These are phyloP conservation scores for Nasonia oneida DNA, from an alignment of 2,888 invertebrate genomes.

Conservation along the genomic window DNA sequence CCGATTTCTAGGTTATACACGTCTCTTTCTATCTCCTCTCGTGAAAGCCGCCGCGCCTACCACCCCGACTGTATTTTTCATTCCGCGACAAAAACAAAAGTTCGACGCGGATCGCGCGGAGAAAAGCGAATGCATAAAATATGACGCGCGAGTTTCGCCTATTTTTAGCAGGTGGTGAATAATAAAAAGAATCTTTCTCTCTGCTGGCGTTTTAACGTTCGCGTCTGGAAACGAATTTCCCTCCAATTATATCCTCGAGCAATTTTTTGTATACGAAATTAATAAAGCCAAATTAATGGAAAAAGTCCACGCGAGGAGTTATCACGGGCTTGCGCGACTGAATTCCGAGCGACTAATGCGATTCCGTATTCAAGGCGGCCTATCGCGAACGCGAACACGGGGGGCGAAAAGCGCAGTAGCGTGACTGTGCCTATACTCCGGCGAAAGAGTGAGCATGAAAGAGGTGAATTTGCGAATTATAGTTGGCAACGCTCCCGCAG, in stretches of 20 bases:
- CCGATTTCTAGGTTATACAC: background rate
- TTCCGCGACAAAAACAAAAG: background rate
- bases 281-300: constrained; percentile 25
- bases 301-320: background rate
- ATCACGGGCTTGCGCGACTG: constrained; percentile 2
- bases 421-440: background rate
- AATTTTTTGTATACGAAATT: background rate
- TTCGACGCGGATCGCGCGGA: background rate
- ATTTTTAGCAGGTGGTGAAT: background rate
- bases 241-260: background rate
- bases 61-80: background rate
- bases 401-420: background rate
- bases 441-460: constrained; percentile 51
- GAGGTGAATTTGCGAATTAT: constrained; percentile 59
- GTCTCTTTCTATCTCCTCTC: background rate
- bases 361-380: constrained; percentile 40
- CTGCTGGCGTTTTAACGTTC: background rate
- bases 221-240: background rate
- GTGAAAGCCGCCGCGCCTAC: background rate
- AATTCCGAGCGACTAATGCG: constrained; percentile 26
- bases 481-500: constrained; percentile 60
- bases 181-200: background rate
- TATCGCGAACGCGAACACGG: background rate
- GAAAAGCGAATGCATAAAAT: background rate
- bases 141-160: background rate